Base-by-base conservation (phyloP, 2,797 vertebrate species). In the Scomberomorus guttatus region DNA sequence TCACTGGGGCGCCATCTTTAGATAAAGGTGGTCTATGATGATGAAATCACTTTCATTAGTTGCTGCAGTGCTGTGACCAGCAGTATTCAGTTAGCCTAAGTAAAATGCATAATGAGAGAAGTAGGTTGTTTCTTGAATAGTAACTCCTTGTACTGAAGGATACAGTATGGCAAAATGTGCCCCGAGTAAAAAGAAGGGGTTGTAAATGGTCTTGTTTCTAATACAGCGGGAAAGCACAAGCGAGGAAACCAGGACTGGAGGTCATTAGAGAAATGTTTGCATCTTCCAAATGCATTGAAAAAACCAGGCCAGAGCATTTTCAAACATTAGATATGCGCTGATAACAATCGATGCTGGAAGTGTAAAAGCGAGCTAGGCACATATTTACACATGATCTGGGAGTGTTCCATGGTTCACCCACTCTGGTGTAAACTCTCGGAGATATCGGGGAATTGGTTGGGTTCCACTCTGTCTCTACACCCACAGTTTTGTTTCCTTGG, bases 61-160 rank as follows among this genome's bases (percentile, higher is more conserved):
- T 51, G 79, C 75, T 71, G 55, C 20, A 32, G 67, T n/a, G 4
- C 51, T 51, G 34, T 77, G 77, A 77, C 80, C 75, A 75, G 78
- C 77, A 71, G 85, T 81, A 77, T 60, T 81, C 25, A 76, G 81
- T 89, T 75, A 86, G 66, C 75, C 80, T 48, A 78, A 84, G 88
- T 83, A 71, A 79, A 84, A 78, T 39, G 29, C 64, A 75, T 77
- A 72, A 80, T 77, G 64, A 85, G 22, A 75, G 58, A 61, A 52
- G 75, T 65, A 80, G 77, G 76, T 80, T 80, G 64, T 80, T 80
- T 80, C 79, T 71, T 79, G 57, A 82, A 84, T 51, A 64, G 39
- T 42, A 81, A 65, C 25, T 80, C 18, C n/a, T 55, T 52, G 60
- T 20, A 6, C 62, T 52, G 42, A 81, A 51, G 39, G 59, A 67